phyloP scores from a whole-genome alignment of 2,113 vertebrate genomes.

The Megalops atlanticus region DNA sequence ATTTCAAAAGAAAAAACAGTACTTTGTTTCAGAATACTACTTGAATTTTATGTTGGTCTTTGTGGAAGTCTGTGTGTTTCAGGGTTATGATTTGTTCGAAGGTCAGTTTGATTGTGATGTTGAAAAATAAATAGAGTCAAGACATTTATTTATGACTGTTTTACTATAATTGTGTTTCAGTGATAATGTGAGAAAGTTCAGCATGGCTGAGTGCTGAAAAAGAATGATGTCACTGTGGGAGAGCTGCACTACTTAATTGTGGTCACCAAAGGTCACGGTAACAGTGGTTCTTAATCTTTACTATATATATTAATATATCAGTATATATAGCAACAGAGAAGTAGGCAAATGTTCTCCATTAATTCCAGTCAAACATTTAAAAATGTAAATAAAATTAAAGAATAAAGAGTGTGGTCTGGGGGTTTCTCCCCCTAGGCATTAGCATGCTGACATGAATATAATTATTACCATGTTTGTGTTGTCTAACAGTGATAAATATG shows the following conservation, averaged over 20 bases:
- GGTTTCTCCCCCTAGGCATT: too few species aligned
- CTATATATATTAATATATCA: too few species aligned
- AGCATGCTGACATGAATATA: too few species aligned
- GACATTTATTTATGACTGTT: slow-evolving; percentile 9
- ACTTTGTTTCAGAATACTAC: slow-evolving; percentile 21
- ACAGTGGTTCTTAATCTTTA: neutral
- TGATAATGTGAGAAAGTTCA: neutral
- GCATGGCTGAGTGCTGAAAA: neutral
- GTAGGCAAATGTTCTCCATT: too few species aligned
- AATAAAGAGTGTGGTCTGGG: too few species aligned
- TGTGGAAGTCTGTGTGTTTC: slow-evolving; percentile 30
- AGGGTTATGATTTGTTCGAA: slow-evolving; percentile 50
- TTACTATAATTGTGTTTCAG: neutral
- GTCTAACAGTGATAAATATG: too few species aligned
- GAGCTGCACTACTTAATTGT: neutral
- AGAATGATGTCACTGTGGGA: too few species aligned
- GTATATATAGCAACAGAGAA: too few species aligned
- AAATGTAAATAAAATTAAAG: too few species aligned
- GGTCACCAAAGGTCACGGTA: neutral
- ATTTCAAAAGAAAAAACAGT: neutral
- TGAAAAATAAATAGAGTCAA: slow-evolving; percentile 59
- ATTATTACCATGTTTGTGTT: too few species aligned
- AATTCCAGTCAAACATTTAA: too few species aligned
- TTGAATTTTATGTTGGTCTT: slow-evolving; percentile 30
- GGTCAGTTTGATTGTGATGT: slow-evolving; percentile 58